A percentile compares a stretch with the other conserved stretches of the same genome.
Evolutionary conservation across 2,888 invertebrate genomes (phyloP).

Genomic region (Branchipolynoe longqiensis): DNA sequence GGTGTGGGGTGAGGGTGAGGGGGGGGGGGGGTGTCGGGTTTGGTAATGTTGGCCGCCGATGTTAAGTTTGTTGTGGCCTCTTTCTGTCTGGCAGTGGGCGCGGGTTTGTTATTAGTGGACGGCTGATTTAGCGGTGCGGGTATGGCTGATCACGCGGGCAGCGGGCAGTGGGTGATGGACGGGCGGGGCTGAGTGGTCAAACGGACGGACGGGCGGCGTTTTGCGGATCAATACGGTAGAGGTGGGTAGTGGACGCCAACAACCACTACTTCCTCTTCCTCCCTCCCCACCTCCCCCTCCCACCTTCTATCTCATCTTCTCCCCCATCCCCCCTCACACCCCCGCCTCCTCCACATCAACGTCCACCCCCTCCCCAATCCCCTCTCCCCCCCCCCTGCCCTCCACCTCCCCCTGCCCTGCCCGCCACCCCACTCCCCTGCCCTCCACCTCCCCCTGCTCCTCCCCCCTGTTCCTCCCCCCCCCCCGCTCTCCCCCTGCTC

Average conservation of each 20-base stretch:
- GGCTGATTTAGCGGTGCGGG: too few species aligned
- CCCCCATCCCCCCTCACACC: neutral
- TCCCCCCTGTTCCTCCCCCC: neutral
- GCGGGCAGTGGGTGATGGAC: neutral
- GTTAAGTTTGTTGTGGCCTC: too few species aligned
- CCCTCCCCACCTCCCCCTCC: neutral
- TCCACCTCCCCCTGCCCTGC: neutral
- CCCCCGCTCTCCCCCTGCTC: neutral
- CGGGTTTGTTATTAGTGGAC: too few species aligned
- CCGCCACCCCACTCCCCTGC: constrained; percentile 1
- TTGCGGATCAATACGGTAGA: neutral
- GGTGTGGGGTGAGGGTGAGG: neutral
- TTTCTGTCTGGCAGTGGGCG: too few species aligned
- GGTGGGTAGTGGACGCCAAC: neutral
- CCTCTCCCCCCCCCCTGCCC: neutral
- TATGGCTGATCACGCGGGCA: too few species aligned
- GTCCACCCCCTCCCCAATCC: too few species aligned
- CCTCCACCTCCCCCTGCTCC: neutral
- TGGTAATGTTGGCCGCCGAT: neutral
- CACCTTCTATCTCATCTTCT: neutral
- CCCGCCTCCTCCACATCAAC: too few species aligned
- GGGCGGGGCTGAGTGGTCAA: neutral
- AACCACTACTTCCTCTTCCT: neutral
- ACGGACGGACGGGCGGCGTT: neutral
- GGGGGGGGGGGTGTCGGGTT: neutral